Base-by-base conservation (phyloP, 2,113 vertebrate genomes). In the Mesembrinibis cayennensis region DNA sequence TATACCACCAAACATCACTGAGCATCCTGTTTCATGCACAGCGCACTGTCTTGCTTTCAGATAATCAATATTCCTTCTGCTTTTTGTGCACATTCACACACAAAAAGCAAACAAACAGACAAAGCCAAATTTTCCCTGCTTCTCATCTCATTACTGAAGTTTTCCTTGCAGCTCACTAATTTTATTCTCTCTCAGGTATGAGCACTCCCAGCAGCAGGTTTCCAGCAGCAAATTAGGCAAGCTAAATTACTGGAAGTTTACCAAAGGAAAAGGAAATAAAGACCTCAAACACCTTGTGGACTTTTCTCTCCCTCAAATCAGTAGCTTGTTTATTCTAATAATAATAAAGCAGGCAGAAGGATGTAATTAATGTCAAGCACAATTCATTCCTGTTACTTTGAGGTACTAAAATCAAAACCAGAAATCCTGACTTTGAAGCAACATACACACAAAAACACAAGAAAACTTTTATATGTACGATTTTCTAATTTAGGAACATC, bases 261-360 rank as follows among this genome's bases (percentile, higher is more conserved):
- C 82, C 94, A 93, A 96, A 95, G 89, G 94, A 97, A 95, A 95
- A 96, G 91, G 94, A 97, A 97, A 96, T 93, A 89, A 92, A 97
- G 87, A 94, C 89, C 94, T 95, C 96, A 92, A 89, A 95, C 96
- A 97, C 90, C 89, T 96, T 81, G 77, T 91, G 69, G 92, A 92
- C 73, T 91, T 96, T 85, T 69, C 83, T 87, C 36, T 81, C 65
- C 80, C 81, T 89, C 83, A 87, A 96, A 96, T 95, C 89, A 89
- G 96, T 95, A 95, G 92, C 89, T 89, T 95, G 95, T 95, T 97
- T 96, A 94, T 89, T 93, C 90, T 97, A 96, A 95, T 96, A 97
- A 96, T 89, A 97, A 97, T 91, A 97, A 95, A 96, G 87, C 81
- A 96, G 89, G 89, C 91, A 96, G 73, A 95, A 95, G 93, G 95